Percentiles rank a stretch among this genome's conserved stretches.
Conservation (phyloP, 2,888 invertebrate genomes). For the Alentia gelatinosa region DNA sequence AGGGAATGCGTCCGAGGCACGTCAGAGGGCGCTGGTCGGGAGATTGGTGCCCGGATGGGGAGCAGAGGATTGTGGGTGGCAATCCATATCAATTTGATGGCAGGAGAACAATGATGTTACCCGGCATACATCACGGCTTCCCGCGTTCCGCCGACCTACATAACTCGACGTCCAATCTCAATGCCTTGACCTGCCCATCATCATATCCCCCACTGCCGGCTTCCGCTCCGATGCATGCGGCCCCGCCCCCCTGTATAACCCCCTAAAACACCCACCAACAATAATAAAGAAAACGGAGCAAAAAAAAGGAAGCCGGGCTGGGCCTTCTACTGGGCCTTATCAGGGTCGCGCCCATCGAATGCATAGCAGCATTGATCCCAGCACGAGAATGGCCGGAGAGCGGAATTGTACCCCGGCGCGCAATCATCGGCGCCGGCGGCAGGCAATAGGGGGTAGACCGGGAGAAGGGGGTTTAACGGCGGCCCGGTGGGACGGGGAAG, state of each 20-base stretch:
- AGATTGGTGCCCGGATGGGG: background rate
- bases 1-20: too few species aligned
- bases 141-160: background rate
- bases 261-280: too few species aligned
- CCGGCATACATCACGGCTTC: background rate
- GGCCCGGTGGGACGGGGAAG: background rate
- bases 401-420: background rate
- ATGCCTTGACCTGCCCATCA: background rate
- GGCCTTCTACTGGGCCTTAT: background rate
- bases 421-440: slow-evolving; percentile 6
- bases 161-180: background rate
- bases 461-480: background rate
- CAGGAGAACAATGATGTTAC: slow-evolving; percentile 46
- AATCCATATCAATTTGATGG: slow-evolving; percentile 52
- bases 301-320: background rate
- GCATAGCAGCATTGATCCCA: background rate
- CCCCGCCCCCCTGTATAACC: background rate
- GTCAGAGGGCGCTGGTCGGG: too few species aligned
- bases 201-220: background rate
- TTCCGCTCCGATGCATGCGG: background rate
- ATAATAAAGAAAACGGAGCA: background rate
- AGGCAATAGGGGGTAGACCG: background rate
- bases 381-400: background rate
- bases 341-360: background rate
- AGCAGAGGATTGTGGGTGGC: background rate